Evolutionary conservation across 2,888 invertebrate species (phyloP).

Genomic region (Agrochola litura): DNA sequence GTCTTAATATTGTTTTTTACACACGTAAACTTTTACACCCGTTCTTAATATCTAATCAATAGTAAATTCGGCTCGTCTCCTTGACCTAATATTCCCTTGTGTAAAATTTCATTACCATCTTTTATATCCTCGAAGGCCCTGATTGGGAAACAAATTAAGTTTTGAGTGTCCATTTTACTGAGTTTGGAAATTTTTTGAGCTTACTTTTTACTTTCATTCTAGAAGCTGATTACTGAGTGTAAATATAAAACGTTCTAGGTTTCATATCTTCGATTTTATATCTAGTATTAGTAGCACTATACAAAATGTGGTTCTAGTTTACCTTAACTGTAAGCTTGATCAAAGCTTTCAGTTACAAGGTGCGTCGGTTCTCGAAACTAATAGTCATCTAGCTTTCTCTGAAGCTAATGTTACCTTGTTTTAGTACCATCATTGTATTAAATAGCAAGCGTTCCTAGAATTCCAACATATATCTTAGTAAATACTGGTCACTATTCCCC

Average conservation of each 20-base stretch:
- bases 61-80: constrained; percentile 18
- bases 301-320: constrained; percentile 7
- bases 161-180: constrained; percentile 30
- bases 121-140: constrained; percentile 39
- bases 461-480: constrained; percentile 34
- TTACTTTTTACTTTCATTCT: constrained; percentile 9
- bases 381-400: constrained; percentile 49
- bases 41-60: constrained; percentile 29
- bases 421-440: constrained; percentile 48
- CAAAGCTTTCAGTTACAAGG: constrained; percentile 27
- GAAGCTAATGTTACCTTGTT: constrained; percentile 37
- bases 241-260: neutral
- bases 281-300: neutral
- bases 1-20: constrained; percentile 6
- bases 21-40: constrained; percentile 7
- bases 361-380: constrained; percentile 45
- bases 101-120: constrained; percentile 50
- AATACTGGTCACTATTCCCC: constrained; percentile 43
- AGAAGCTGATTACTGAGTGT: neutral
- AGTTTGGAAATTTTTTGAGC: constrained; percentile 26
- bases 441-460: constrained; percentile 29
- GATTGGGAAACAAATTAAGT: constrained; percentile 55
- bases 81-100: constrained; percentile 40
- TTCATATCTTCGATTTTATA: no score
- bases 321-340: constrained; percentile 19